These are phyloP conservation scores for Drosophila lacicola DNA, from an alignment of 2,888 invertebrate species.

Conservation along the genomic window DNA sequence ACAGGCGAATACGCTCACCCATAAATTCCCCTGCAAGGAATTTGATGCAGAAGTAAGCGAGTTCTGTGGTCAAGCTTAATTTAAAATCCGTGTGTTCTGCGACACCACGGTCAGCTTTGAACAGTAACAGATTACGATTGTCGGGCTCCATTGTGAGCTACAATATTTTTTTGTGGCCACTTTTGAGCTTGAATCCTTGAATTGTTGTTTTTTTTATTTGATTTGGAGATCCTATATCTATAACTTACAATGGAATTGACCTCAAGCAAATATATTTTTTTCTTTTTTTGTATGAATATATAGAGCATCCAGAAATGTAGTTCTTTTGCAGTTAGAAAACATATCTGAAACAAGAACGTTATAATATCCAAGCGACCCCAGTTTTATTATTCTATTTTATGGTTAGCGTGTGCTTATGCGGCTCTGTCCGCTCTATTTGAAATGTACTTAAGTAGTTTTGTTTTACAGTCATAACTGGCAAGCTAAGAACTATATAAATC, in stretches of 20 bases:
- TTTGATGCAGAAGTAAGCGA: neutral
- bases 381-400: neutral
- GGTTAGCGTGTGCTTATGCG: neutral
- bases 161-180: too few species aligned
- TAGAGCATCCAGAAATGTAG: too few species aligned
- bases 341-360: neutral
- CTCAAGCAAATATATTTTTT: too few species aligned
- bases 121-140: too few species aligned
- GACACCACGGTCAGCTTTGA: too few species aligned
- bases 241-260: too few species aligned
- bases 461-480: neutral
- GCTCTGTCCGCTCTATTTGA: neutral
- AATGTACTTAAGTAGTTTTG: neutral
- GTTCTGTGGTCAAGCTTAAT: neutral
- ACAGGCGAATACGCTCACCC: constrained; percentile 21
- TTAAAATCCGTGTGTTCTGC: neutral
- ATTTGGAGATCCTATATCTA: too few species aligned
- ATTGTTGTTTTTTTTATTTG: too few species aligned
- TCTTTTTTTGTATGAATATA: too few species aligned
- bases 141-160: too few species aligned
- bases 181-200: too few species aligned
- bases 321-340: too few species aligned
- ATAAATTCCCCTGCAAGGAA: neutral
- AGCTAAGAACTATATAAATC: neutral
- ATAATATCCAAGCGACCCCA: neutral